Conservation (phyloP, 1,140 invertebrate genomes). For the Philotrypesis tridentata region DNA sequence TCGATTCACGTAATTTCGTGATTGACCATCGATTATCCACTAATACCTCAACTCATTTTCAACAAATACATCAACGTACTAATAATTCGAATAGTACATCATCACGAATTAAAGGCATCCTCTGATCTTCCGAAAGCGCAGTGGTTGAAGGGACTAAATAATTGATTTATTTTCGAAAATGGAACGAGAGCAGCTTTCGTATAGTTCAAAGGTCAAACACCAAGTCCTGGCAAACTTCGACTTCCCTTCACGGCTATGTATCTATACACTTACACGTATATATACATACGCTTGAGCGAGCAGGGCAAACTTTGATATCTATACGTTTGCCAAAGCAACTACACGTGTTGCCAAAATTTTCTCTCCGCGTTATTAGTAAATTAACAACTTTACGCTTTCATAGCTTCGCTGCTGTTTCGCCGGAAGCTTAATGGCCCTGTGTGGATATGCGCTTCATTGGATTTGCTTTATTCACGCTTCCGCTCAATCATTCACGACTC, state of each 20-base stretch:
- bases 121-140: neutral
- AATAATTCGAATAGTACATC: neutral
- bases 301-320: neutral
- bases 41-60: too few relatives aligned
- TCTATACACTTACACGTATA: too few relatives aligned
- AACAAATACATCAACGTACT: too few relatives aligned
- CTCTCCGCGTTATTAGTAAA: neutral
- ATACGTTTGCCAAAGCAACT: neutral
- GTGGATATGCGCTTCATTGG: neutral
- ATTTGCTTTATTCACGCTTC: neutral
- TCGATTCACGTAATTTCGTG: too few relatives aligned
- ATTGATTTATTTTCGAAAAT: constrained; percentile 7
- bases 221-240: constrained; percentile 3
- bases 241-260: neutral
- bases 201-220: neutral
- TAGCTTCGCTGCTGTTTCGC: neutral
- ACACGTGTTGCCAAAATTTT: constrained; percentile 24
- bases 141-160: neutral
- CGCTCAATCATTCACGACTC: neutral
- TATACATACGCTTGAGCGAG: neutral
- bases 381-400: neutral
- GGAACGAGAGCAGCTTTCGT: neutral
- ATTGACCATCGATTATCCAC: too few relatives aligned
- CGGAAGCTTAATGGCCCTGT: neutral
- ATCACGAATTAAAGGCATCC: too few relatives aligned